Conservation (phyloP, 2,888 invertebrate species). For the Limnephilus rhombicus region DNA sequence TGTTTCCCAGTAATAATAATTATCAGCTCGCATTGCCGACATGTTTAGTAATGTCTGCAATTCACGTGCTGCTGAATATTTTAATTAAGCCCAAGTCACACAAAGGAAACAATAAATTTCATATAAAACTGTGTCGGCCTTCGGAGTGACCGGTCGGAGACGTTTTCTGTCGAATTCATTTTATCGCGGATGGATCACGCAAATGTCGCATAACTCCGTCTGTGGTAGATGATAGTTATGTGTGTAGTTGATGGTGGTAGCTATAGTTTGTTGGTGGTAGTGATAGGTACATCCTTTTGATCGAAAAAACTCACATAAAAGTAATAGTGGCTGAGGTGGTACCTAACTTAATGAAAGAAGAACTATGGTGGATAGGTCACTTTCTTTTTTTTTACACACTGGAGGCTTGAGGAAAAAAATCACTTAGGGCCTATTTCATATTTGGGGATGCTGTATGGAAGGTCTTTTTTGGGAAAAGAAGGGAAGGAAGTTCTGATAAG, state of each 20-base stretch:
- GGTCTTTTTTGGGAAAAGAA: too few species aligned
- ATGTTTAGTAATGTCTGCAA: neutral
- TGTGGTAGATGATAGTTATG: neutral
- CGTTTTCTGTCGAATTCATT: constrained; percentile 32
- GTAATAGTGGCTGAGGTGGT: neutral
- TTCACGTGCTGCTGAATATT: neutral
- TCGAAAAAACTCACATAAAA: constrained; percentile 43
- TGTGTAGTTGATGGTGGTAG: neutral
- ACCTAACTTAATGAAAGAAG: neutral
- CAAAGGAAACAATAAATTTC: constrained; percentile 12
- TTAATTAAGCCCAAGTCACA: neutral
- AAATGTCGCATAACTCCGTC: constrained; percentile 23
- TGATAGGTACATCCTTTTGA: constrained; percentile 36
- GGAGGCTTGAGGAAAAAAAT: too few species aligned
- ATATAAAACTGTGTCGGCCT: neutral
- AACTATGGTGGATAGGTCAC: neutral
- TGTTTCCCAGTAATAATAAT: neutral
- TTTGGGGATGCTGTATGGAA: too few species aligned
- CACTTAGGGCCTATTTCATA: too few species aligned
- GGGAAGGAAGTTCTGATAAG: too few species aligned
- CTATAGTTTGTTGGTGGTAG: neutral
- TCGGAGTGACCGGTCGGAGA: constrained; percentile 20
- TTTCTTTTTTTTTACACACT: too few species aligned
- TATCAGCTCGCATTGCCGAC: neutral
- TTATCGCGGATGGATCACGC: constrained; percentile 39